Percentiles rank a stretch among this genome's conserved stretches.
Conservation (phyloP, 2,888 invertebrate species). For the Anorthoa munda region DNA sequence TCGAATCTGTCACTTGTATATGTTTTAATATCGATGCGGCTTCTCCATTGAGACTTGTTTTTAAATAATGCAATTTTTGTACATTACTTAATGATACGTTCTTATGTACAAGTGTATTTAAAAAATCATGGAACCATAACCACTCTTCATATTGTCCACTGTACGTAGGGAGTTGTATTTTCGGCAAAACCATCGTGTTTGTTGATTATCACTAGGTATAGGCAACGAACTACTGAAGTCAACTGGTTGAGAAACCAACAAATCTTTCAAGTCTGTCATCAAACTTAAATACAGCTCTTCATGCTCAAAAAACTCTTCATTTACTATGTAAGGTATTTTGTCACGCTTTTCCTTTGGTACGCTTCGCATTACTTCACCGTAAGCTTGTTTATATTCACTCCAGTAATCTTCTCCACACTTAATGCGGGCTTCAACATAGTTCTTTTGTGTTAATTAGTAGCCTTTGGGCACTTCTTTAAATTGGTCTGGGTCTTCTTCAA, state of each 20-base stretch:
- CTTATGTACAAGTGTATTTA: conserved; percentile 42
- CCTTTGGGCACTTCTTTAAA: conserved; percentile 18
- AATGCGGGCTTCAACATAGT: conserved; percentile 4
- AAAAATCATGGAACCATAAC: conserved; percentile 50
- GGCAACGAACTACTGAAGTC: conserved; percentile 2
- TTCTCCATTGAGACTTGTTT: conserved; percentile 50
- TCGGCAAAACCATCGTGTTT: conserved; percentile 36
- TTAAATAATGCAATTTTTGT: conserved; percentile 46
- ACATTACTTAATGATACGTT: conserved; percentile 37
- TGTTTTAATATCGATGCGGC: conserved; percentile 50
- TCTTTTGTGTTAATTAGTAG: conserved; percentile 6
- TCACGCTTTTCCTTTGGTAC: conserved; percentile 1
- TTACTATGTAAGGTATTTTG: conserved; percentile 7
- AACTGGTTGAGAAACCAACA: conserved; percentile 6
- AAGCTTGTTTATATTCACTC: too few species aligned
- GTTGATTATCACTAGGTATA: conserved; percentile 12
- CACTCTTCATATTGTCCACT: conserved; percentile 47
- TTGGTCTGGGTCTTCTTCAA: conserved; percentile 22
- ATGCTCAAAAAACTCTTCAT: conserved; percentile 14
- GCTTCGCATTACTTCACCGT: too few species aligned
- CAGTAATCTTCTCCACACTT: conserved; percentile 20
- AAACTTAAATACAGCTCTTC: conserved; percentile 20
- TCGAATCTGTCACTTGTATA: conserved; percentile 40
- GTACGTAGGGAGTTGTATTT: conserved; percentile 44
- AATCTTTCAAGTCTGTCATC: conserved; percentile 15